Evolutionary conservation across 2,888 invertebrate genomes (phyloP).

Genomic region (Synanthedon tipuliformis): DNA sequence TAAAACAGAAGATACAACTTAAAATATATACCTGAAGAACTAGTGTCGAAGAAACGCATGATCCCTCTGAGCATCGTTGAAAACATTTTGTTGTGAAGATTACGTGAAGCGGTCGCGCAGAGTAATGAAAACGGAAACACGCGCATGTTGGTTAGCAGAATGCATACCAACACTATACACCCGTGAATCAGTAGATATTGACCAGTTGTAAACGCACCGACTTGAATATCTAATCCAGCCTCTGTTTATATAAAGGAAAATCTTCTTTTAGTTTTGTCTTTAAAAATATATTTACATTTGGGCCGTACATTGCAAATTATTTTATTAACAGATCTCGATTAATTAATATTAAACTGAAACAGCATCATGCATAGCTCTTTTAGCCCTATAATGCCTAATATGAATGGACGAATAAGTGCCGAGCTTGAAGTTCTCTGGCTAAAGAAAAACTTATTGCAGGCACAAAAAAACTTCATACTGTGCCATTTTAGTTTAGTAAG

Average conservation of each 20-base stretch:
- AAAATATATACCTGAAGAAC: slow-evolving; percentile 72
- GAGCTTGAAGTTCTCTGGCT: too few species aligned
- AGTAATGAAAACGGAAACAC: slow-evolving; percentile 74
- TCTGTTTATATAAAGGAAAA: slow-evolving; percentile 18
- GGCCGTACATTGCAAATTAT: too few species aligned
- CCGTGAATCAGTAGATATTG: slow-evolving; percentile 74
- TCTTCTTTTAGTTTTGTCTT: too few species aligned
- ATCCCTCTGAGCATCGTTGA: slow-evolving; percentile 57
- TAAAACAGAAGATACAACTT: neutral
- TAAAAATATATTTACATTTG: too few species aligned
- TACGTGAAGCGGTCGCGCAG: slow-evolving; percentile 74
- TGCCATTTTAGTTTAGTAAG: too few species aligned
- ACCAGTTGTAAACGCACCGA: slow-evolving; percentile 48
- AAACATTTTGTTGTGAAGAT: slow-evolving; percentile 80
- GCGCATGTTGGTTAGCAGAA: slow-evolving; percentile 70
- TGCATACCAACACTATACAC: slow-evolving; percentile 55
- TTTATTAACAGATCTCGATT: too few species aligned
- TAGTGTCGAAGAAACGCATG: slow-evolving; percentile 83
- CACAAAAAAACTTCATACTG: too few species aligned
- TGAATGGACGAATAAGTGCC: too few species aligned
- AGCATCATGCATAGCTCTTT: too few species aligned
- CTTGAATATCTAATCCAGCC: slow-evolving; percentile 38
- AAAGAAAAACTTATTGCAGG: too few species aligned
- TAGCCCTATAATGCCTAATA: too few species aligned
- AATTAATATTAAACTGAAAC: too few species aligned